Conservation (phyloP, 2,797 vertebrate species). For the Alca torda region DNA sequence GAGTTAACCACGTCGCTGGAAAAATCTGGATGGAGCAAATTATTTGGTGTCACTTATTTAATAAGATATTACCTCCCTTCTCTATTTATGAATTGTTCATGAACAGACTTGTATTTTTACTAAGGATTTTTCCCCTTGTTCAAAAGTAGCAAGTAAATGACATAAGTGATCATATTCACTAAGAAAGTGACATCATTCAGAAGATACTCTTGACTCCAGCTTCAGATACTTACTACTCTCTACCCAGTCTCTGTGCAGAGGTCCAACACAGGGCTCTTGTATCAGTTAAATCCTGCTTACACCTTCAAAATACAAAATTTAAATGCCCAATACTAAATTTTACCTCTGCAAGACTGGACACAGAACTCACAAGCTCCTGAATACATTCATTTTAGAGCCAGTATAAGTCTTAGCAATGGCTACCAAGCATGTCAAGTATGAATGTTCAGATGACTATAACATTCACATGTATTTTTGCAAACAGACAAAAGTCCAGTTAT, state of each 20-base stretch:
- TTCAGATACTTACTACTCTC: background rate
- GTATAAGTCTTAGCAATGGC: background rate
- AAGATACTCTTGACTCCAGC: background rate
- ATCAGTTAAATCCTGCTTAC: background rate
- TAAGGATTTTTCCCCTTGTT: background rate
- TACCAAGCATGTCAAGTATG: background rate
- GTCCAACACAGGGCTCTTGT: background rate
- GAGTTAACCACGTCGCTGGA: background rate
- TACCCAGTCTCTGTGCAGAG: background rate
- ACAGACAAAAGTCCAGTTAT: background rate
- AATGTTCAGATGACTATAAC: background rate
- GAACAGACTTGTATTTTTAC: background rate
- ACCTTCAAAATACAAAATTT: background rate
- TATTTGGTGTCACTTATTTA: background rate
- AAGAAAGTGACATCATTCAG: slow-evolving; percentile 17
- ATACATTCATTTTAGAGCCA: background rate
- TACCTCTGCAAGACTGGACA: background rate
- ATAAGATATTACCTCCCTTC: background rate
- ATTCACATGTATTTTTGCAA: background rate
- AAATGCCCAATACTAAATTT: background rate
- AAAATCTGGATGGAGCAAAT: slow-evolving; percentile 13
- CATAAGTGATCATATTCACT: background rate
- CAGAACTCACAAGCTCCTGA: background rate
- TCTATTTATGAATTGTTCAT: background rate
- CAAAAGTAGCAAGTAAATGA: background rate